Conservation (phyloP, 2,888 invertebrate genomes). For the Apotomis betuletana region DNA sequence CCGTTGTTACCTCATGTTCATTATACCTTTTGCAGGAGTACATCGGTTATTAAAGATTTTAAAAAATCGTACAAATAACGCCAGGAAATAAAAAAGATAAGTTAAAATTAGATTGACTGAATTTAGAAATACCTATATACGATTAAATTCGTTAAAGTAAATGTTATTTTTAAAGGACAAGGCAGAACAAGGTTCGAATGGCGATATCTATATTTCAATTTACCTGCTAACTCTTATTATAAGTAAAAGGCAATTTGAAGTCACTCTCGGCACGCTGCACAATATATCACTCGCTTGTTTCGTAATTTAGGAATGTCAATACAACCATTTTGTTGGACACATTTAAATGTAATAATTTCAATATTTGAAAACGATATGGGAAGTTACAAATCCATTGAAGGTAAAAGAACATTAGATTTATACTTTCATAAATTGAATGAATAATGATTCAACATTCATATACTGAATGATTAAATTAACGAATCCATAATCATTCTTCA, state of each 20-base stretch:
- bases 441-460: conserved; percentile 20
- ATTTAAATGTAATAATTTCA: background rate
- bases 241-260: conserved; percentile 35
- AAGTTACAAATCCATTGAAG: background rate
- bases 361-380: conserved; percentile 5
- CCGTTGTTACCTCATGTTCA: background rate
- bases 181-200: background rate
- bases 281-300: conserved; percentile 2
- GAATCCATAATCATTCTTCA: conserved; percentile 12
- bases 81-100: background rate
- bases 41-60: no score
- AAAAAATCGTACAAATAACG: background rate
- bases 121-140: no score
- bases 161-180: background rate
- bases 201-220: background rate
- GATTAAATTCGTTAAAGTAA: no score
- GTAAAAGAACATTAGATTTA: background rate
- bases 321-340: conserved; percentile 23
- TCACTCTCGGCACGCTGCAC: conserved; percentile 23
- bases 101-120: background rate
- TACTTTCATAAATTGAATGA: conserved; percentile 4
- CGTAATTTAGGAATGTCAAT: conserved; percentile 30
- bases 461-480: conserved; percentile 17
- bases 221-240: conserved; percentile 5
- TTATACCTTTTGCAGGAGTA: no score